phyloP scores from a whole-genome alignment of 2,113 vertebrate species.

The Diphyllodes magnificus region DNA sequence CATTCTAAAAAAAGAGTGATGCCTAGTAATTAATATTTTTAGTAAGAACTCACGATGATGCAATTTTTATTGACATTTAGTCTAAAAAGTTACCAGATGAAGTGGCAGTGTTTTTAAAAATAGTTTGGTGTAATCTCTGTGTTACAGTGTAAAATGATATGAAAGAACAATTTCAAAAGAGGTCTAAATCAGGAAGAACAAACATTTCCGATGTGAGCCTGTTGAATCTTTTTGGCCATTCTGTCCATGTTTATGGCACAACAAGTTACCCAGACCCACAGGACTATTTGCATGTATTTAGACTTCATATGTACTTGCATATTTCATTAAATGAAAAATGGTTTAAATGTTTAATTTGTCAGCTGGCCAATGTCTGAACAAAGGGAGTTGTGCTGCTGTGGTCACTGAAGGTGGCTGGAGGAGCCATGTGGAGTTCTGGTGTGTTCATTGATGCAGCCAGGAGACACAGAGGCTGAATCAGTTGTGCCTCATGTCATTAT shows the following conservation, averaged over 20 bases:
- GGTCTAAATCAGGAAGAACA: not conserved
- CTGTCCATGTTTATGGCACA: not conserved
- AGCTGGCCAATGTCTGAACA: not conserved
- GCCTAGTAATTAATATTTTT: not conserved
- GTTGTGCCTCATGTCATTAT: not conserved
- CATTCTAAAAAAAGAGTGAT: not conserved
- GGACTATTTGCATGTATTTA: not conserved
- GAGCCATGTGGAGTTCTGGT: not conserved
- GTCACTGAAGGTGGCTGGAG: not conserved
- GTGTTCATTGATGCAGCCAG: not conserved
- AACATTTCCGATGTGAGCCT: not conserved
- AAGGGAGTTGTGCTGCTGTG: not conserved
- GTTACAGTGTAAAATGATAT: not conserved
- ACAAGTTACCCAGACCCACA: not conserved
- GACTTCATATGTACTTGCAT: not conserved
- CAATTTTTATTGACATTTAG: not conserved
- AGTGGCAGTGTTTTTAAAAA: not conserved
- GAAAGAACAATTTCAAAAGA: not conserved
- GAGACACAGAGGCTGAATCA: not conserved
- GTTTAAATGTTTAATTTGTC: slow-evolving; percentile 24
- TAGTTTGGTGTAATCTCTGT: not conserved
- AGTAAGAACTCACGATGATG: not conserved
- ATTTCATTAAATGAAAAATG: slow-evolving; percentile 30
- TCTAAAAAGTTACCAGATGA: not conserved
- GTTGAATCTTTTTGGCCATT: not conserved